These are phyloP conservation scores for Barnardius zonarius DNA, from an alignment of 2,113 vertebrate genomes.

Conservation along the genomic window DNA sequence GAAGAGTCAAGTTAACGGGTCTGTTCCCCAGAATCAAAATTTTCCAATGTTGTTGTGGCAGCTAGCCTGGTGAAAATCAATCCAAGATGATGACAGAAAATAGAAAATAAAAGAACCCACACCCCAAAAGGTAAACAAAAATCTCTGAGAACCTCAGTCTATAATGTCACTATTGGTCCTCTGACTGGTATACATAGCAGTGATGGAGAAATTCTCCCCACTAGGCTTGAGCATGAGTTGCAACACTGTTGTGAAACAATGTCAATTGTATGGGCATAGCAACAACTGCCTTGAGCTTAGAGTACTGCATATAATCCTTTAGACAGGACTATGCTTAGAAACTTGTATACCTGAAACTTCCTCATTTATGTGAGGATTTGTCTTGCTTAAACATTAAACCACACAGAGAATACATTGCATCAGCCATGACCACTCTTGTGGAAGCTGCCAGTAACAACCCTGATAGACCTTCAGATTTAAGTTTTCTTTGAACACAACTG, in stretches of 20 bases:
- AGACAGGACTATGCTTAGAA: neutral
- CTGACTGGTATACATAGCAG: neutral
- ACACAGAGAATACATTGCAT: neutral
- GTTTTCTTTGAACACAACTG: neutral
- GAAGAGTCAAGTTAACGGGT: neutral
- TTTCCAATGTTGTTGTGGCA: neutral
- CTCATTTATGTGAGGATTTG: neutral
- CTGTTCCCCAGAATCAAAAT: neutral
- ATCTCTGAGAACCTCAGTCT: neutral
- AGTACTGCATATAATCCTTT: neutral
- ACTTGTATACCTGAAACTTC: neutral
- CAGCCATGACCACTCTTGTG: neutral
- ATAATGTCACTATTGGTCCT: neutral
- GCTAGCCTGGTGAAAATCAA: neutral
- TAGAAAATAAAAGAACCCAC: neutral
- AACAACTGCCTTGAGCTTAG: neutral
- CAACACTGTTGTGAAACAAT: neutral
- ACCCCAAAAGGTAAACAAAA: neutral
- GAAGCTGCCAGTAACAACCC: neutral
- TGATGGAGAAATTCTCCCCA: neutral
- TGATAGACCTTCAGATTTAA: neutral
- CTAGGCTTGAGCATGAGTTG: fast-evolving
- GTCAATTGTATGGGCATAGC: neutral
- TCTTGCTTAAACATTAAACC: neutral
- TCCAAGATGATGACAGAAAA: neutral